Conservation (phyloP, 2,888 invertebrate genomes). For the Stomorhina lunata region DNA sequence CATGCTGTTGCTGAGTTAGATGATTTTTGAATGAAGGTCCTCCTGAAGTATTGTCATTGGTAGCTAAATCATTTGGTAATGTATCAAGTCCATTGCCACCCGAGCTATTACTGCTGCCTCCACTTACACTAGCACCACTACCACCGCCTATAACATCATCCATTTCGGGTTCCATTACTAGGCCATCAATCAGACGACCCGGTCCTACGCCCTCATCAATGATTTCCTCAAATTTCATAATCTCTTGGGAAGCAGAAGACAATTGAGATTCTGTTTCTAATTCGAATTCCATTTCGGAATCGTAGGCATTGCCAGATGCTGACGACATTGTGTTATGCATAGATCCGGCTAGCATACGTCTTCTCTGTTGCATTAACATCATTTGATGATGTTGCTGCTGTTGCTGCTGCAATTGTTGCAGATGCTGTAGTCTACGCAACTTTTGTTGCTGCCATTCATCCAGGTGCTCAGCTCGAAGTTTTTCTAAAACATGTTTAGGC, state of each 20-base stretch:
- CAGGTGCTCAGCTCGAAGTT: conserved; percentile 71
- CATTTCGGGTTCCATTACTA: conserved; percentile 77
- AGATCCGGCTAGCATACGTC: conserved; percentile 56
- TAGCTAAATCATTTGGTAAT: conserved; percentile 66
- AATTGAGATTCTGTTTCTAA: conserved; percentile 74
- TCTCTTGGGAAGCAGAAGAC: conserved; percentile 74
- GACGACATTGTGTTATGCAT: conserved; percentile 33
- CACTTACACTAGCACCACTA: conserved; percentile 69
- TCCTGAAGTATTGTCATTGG: conserved; percentile 54
- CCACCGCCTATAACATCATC: conserved; percentile 69
- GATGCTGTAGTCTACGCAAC: conserved; percentile 59
- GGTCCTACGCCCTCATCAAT: conserved; percentile 76
- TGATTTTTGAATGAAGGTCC: conserved; percentile 63
- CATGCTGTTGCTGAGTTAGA: conserved; percentile 61
- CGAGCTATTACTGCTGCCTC: conserved; percentile 67
- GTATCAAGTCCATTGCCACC: conserved; percentile 67
- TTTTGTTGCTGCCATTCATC: conserved; percentile 74
- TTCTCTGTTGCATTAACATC: conserved; percentile 64
- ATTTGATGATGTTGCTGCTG: conserved; percentile 61
- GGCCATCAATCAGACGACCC: conserved; percentile 74
- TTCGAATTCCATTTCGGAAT: conserved; percentile 76
- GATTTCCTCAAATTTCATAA: conserved; percentile 77
- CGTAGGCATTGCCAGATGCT: conserved; percentile 68
- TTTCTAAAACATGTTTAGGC: conserved; percentile 73
- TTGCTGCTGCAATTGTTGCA: conserved; percentile 66